Base-by-base conservation (phyloP, 2,797 vertebrate species). In the Argya squamiceps region DNA sequence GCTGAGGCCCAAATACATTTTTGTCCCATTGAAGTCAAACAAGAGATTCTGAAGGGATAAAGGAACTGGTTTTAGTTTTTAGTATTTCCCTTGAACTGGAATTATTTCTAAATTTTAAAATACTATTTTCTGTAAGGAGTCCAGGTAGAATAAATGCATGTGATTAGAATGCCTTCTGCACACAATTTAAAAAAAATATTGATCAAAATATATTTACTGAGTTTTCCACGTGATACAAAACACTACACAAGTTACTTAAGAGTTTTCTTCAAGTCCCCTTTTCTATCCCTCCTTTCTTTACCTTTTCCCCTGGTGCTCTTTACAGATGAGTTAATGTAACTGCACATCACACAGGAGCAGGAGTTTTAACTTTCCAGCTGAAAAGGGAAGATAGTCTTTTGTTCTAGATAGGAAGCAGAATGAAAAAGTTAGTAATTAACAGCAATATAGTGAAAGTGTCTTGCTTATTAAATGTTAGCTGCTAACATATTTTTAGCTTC, bases 21-120 rank as follows among this genome's bases (percentile, higher is more conserved):
- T 95, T 86, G 44, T 92, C 53, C 79, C 81, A 39, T 93, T 97
- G 83, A n/a, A 89, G 71, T 93, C 49, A 91, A 97, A 96, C 32
- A 95, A 89, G 87, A 70, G 73, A 83, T 58, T 84, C 69, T 94
- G 75, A 95, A 80, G 11, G 32, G 41, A 96, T 83, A 90, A 89
- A 89, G 49, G 74, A 83, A 86, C 46, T 89, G 41, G 4, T 82
- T 95, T 97, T 69, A 76, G 11, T 76, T 71, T 65, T 96, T 90
- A 84, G 34, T 55, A 67, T 95, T 96, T 97, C 32, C 41, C 23
- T 88, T 92, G 85, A 93, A 89, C 50, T 74, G 73, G 49, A 97
- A 97, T 97, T 90, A 94, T 94, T 81, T 87, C 79, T 94, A 34
- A 92, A 14, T 64, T 93, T 91, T 95, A 96, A 96, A 93, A 83